Evolutionary conservation across 2,888 invertebrate genomes (phyloP).

Genomic region (Polydrusus pterygomalis): DNA sequence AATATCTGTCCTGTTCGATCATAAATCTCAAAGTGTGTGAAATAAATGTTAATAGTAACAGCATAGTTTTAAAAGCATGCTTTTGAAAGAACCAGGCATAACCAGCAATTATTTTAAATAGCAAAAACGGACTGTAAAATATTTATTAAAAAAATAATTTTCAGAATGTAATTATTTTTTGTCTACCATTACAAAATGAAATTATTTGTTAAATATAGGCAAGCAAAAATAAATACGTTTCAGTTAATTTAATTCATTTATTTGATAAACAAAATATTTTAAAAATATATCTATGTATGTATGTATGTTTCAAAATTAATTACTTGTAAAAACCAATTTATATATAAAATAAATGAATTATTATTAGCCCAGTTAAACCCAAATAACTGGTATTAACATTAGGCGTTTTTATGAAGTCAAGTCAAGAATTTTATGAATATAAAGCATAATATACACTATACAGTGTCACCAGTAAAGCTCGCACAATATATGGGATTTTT

Average conservation of each 20-base stretch:
- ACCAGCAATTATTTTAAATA: neutral
- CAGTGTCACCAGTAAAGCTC: no score
- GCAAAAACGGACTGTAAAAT: no score
- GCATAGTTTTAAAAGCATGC: no score
- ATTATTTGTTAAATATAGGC: slow-evolving; percentile 7
- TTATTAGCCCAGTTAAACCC: neutral
- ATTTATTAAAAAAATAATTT: no score
- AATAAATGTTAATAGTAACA: no score
- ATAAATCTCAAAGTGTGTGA: no score
- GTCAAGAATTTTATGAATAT: neutral
- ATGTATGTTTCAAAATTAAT: neutral
- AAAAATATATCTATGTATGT: neutral
- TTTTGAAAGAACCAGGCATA: no score
- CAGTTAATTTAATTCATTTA: neutral
- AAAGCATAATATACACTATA: no score
- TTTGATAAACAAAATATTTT: slow-evolving; percentile 11
- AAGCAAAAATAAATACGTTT: neutral
- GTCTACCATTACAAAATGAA: neutral
- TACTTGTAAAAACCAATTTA: slow-evolving; percentile 7
- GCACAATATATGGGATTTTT: no score
- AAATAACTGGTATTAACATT: neutral
- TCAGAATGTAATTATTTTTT: neutral
- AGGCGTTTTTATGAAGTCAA: neutral
- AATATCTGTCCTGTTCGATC: no score
- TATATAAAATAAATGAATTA: slow-evolving; percentile 8